phyloP scores from a whole-genome alignment of 2,797 vertebrate genomes.

The Cichlasoma orientale region DNA sequence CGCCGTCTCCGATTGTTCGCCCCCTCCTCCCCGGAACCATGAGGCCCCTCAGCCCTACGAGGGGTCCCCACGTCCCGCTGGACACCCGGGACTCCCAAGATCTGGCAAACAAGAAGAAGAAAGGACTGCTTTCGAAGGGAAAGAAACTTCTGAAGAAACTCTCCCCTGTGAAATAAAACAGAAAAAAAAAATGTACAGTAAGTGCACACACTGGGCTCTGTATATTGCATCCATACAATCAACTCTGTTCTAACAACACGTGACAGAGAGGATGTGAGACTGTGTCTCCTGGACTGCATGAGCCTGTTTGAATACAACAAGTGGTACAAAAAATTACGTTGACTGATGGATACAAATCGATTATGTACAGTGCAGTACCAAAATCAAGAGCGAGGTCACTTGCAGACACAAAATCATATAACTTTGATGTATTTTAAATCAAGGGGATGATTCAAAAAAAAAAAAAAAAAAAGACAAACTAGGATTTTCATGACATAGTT shows the following conservation, averaged over 20 bases:
- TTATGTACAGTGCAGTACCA: constrained; percentile 74
- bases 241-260: constrained; percentile 50
- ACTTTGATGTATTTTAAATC: constrained; percentile 74
- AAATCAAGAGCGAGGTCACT: constrained; percentile 52
- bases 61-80: constrained; percentile 58
- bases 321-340: constrained; percentile 48
- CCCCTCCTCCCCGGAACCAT: constrained; percentile 91
- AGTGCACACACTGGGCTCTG: constrained; percentile 53
- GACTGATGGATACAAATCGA: constrained; percentile 50
- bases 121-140: constrained; percentile 97
- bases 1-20: constrained; percentile 89
- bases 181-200: constrained; percentile 27
- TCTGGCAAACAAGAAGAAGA: constrained; percentile 95
- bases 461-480: constrained; percentile 52
- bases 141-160: constrained; percentile 98
- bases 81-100: constrained; percentile 80
- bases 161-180: constrained; percentile 84
- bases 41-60: constrained; percentile 81
- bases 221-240: constrained; percentile 69
- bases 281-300: constrained; percentile 44
- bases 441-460: constrained; percentile 27
- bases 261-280: constrained; percentile 49
- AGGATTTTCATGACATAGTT: constrained; percentile 87
- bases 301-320: constrained; percentile 57
- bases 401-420: constrained; percentile 56